Conservation (phyloP, 1,140 invertebrate species). For the Bombus impatiens region DNA sequence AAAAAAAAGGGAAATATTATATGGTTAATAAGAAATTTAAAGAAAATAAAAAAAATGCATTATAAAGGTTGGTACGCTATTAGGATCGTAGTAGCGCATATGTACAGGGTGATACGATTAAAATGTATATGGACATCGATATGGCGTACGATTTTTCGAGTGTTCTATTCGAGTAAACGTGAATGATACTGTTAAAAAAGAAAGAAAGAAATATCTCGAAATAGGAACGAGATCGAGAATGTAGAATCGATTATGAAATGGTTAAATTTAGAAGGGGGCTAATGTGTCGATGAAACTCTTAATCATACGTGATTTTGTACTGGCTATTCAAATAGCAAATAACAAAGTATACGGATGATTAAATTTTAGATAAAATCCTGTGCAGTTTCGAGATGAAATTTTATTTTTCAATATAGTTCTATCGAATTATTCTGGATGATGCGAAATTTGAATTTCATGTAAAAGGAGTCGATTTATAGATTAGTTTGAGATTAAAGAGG, state of each 20-base stretch:
- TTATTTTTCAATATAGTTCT: too few species aligned
- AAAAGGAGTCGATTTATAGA: background rate
- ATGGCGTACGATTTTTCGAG: slow-evolving; percentile 62
- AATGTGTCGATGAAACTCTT: background rate
- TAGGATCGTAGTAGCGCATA: slow-evolving; percentile 59
- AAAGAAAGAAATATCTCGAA: background rate
- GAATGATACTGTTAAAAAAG: background rate
- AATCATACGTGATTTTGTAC: background rate
- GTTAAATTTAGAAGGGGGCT: slow-evolving; percentile 1
- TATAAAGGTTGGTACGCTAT: slow-evolving; percentile 58
- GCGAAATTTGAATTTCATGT: too few species aligned
- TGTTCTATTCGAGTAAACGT: slow-evolving; percentile 30
- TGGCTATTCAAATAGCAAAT: background rate
- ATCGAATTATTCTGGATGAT: background rate
- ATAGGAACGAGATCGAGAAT: background rate
- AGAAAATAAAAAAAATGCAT: slow-evolving; percentile 17
- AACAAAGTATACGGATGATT: background rate
- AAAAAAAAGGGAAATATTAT: background rate
- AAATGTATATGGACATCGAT: slow-evolving; percentile 37
- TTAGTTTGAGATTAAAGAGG: too few species aligned
- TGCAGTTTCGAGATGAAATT: too few species aligned
- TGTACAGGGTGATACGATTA: slow-evolving; percentile 62
- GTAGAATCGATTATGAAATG: background rate
- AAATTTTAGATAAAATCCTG: background rate
- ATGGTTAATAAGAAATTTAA: background rate